Evolutionary conservation across 1,140 invertebrate genomes (phyloP).

Genomic region (Reticulitermes speratus): DNA sequence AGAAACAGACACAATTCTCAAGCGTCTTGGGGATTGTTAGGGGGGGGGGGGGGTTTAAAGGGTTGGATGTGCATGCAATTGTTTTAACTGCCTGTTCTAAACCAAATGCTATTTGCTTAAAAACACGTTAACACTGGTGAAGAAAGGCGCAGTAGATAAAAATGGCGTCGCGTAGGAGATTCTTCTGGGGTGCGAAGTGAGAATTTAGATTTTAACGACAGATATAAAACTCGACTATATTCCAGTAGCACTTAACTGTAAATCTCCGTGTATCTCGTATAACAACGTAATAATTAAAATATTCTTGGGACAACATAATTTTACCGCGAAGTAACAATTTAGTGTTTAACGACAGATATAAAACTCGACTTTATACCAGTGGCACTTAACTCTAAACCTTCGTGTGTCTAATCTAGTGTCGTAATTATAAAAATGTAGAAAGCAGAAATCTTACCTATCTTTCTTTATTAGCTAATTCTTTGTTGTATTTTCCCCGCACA

Average conservation of each 20-base stretch:
- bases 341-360: too few relatives aligned
- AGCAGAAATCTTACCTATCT: too few relatives aligned
- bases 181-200: background rate
- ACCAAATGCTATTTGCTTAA: slow-evolving; percentile 19
- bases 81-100: slow-evolving; percentile 15
- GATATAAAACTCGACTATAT: background rate
- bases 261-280: too few relatives aligned
- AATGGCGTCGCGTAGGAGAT: background rate
- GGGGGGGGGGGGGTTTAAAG: background rate
- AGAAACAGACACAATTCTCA: background rate
- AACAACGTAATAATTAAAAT: too few relatives aligned
- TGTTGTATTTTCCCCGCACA: too few relatives aligned
- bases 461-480: too few relatives aligned
- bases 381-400: too few relatives aligned
- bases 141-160: background rate
- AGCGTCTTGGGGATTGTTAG: background rate
- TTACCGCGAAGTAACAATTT: too few relatives aligned
- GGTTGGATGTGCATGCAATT: slow-evolving; percentile 3
- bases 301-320: too few relatives aligned
- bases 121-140: slow-evolving; percentile 14
- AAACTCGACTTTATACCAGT: too few relatives aligned
- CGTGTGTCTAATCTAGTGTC: too few relatives aligned
- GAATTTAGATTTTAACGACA: slow-evolving; percentile 1
- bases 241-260: background rate
- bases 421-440: too few relatives aligned